Base-by-base conservation (phyloP, 1,140 invertebrate genomes). In the Oryzaephilus surinamensis region DNA sequence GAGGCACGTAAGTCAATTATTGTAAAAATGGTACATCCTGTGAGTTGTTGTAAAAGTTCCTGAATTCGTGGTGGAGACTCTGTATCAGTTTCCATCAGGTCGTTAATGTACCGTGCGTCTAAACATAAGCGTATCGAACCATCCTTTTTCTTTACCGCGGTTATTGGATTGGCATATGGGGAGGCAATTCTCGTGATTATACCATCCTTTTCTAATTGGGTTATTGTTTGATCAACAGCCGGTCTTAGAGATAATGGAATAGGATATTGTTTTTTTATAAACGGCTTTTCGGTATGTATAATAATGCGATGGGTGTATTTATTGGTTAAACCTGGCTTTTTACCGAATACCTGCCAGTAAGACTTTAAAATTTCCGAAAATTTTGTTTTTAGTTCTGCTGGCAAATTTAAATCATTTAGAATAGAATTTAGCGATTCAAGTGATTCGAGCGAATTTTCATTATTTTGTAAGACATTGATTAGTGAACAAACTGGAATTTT, bases 151-250 rank as follows among this genome's bases (percentile, higher is more conserved):
- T 40, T 11, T 0, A 57, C 58, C 21, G 55, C 45, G 0, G 51
- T 40, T 2, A 63, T 35, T 2, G 58, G 60, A 40, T 55, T 64
- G 41, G 51, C 51, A 41, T 52, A 61, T 2, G 53, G 45, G n/a
- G 55, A 60, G 3, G 32, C 16, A 6, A 50, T 44, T 5, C 48
- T 24, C 28, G 53, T 50, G 14, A 57, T 51, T 6, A 53, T 42
- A 5, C 39, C 35, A 2, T 36, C 14, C 4, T 41, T 7, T n/a
- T 57, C 7, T 42, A 52, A 52, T 12, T 33, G 28, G 6, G 41
- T 12, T 15, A 58, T 40, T n/a, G 41, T 31, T 6, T 20, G 6
- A 13, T 45, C 36, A 0, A 51, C 50, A 14, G 33, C 40, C 2
- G 35, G 21, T 0, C 51, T 5, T 6, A 46, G 11, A 10, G 26